These are phyloP conservation scores for Syngnathus scovelli DNA, from an alignment of 2,113 vertebrate species.

Conservation along the genomic window DNA sequence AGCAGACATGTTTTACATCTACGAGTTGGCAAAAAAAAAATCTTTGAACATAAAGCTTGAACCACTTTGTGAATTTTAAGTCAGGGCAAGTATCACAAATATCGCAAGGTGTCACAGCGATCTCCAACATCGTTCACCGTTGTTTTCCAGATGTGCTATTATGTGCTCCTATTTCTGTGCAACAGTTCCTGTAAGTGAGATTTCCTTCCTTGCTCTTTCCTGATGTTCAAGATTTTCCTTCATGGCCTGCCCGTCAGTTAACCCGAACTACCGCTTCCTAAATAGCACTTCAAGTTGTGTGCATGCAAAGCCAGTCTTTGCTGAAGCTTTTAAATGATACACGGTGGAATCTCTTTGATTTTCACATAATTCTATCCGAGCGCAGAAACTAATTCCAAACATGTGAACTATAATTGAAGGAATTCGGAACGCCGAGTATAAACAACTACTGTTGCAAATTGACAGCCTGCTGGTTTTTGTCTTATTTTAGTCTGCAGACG, in stretches of 20 bases:
- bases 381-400: conserved; percentile 27
- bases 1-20: not conserved
- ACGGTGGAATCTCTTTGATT: conserved; percentile 17
- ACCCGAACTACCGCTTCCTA: conserved; percentile 1
- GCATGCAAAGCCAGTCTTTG: not conserved
- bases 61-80: too few relatives aligned
- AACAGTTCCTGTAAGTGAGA: conserved; percentile 51
- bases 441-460: not conserved
- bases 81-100: too few relatives aligned
- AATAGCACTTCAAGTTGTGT: not conserved
- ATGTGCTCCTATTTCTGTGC: conserved; percentile 56
- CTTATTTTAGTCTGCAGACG: conserved; percentile 16
- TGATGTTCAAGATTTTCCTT: conserved; percentile 43
- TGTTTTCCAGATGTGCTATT: conserved; percentile 28
- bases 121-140: conserved; percentile 8
- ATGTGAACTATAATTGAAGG: conserved; percentile 26
- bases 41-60: too few relatives aligned
- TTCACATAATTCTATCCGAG: conserved; percentile 30
- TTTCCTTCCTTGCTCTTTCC: conserved; percentile 62
- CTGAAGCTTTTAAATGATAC: not conserved
- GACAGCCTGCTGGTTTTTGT: not conserved
- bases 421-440: conserved; percentile 14
- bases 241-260: not conserved
- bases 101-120: not conserved
- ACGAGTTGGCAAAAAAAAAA: not conserved